Evolutionary conservation across 2,888 invertebrate genomes (phyloP), one percentile per base, ranked within the genome.

Genomic region (Himalopsyche tibetana): DNA sequence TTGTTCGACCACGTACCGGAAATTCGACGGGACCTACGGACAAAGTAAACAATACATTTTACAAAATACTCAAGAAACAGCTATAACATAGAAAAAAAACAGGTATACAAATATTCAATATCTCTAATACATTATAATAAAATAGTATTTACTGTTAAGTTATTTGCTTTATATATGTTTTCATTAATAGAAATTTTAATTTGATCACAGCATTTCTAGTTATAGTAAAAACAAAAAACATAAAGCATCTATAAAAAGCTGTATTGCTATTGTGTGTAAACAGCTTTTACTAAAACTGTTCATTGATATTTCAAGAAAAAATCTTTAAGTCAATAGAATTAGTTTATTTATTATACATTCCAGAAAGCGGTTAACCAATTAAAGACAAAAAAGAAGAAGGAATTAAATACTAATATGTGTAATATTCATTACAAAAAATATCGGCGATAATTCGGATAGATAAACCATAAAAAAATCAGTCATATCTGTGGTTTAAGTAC

Each of bases 1-100:
- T 93, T 98, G 98, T 92, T 99, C 99, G 89, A 99, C 98, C 90
- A 99, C 99, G 92, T 96, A 97, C 92, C 98, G 96, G 95, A 99
- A 99, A 94, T 97, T 97, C 90, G 97, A 95, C 89, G 99, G 99
- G 90, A 99, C 99, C 99, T 99, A 94, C 45, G 82, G 42, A 82
- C 63, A 84, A 83, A 45, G 55, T n/a, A 84, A 56, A 56, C 55
- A 84, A 80, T 36, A 40, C 15, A 19, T 40, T 80, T 19, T 19
- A 15, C n/a, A 80, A 80, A 80, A n/a, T 4, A 15, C 9, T 15
- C 69, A 28, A 28, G 9, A 9, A 15, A 28, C 69, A n/a, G 28
- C 5, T 19, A 63, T 19, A 63, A 9, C 5, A 63, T 63, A 8
- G 9, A 63, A 2, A 63, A 3, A 3, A 63, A 3, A 3, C 8